Evolutionary conservation across 2,113 vertebrate species (phyloP), one percentile per base, ranked within the genome.

Genomic region (human (Homo sapiens)): DNA sequence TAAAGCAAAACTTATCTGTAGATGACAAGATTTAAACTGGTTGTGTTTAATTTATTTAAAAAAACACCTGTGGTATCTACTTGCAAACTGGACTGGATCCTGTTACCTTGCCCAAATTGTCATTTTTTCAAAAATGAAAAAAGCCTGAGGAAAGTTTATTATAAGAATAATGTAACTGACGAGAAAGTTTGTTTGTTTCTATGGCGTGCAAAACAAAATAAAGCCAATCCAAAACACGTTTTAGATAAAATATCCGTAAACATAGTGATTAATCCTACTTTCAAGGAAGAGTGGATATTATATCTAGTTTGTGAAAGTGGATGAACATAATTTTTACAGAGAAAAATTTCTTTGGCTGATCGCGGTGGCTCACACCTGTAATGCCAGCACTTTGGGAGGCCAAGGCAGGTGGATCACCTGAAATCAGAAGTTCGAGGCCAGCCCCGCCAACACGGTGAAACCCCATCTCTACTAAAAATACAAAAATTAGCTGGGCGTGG

Each of bases 61-160:
- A 70, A 95, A 59, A 1, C 70, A 50, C 1, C 25, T 66, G 52
- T 43, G 30, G n/a, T 12, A 66, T 81, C 40, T 40, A 52, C 27
- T 9, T 64, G 66, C 14, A 88, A 73, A 81, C 10, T 52, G 45
- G 27, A 75, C 38, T 81, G 45, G 55, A 66, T 81, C 30, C n/a
- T 55, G 30, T 66, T 73, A 52, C 17, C 12, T 27, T 50, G 20
- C 10, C 25, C 45, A 64, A 35, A 61, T 50, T 61, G 23, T 38
- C 35, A 48, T 75, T 50, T 72, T 83, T 45, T 89, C 70, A 84
- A 94, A 88, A 92, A n/a, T 84, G 59, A 88, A 78, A 78, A 40
- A 81, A 13, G 27, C 35, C 45, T 59, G 48, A 89, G 83, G 27
- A 61, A 89, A 78, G 27, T 68, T 70, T 52, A 76, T 86, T 70